Percentiles rank a stretch among this genome's conserved stretches.
Evolutionary conservation across 2,888 invertebrate species (phyloP).

Genomic region (Nebria salina): DNA sequence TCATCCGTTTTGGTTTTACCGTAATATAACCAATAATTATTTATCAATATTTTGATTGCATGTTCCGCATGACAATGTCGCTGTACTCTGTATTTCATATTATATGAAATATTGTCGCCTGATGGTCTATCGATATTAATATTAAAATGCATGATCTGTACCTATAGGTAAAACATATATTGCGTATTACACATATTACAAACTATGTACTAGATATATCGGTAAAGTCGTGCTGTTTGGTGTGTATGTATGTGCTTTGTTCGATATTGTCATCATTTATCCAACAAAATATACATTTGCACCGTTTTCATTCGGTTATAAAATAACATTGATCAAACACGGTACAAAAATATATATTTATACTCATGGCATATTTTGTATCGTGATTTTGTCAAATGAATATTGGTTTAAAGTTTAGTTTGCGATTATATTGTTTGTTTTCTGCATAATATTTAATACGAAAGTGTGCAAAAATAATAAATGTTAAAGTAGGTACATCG

Average conservation of each 20-base stretch:
- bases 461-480: not conserved
- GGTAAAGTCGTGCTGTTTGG: slow-evolving; percentile 21
- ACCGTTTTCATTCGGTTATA: not conserved
- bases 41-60: slow-evolving; percentile 44
- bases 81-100: slow-evolving; percentile 25
- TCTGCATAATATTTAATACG: too few species aligned
- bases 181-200: slow-evolving; percentile 39
- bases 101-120: slow-evolving; percentile 37
- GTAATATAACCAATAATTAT: slow-evolving; percentile 37
- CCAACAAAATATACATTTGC: slow-evolving; percentile 8
- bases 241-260: not conserved
- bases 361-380: not conserved
- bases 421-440: too few species aligned
- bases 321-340: not conserved
- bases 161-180: slow-evolving; percentile 38
- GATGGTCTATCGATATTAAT: slow-evolving; percentile 30
- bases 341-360: not conserved
- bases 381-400: not conserved
- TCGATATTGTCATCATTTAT: slow-evolving; percentile 8
- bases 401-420: too few species aligned
- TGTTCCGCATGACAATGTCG: slow-evolving; percentile 38
- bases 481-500: not conserved
- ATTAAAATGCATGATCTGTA: slow-evolving; percentile 41
- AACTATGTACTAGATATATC: slow-evolving; percentile 27
- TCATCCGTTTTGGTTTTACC: slow-evolving; percentile 35